Percentiles rank a stretch among this genome's conserved stretches.
These are phyloP conservation scores for Dreissena polymorpha DNA, from an alignment of 1,140 invertebrate genomes.

Conservation along the genomic window DNA sequence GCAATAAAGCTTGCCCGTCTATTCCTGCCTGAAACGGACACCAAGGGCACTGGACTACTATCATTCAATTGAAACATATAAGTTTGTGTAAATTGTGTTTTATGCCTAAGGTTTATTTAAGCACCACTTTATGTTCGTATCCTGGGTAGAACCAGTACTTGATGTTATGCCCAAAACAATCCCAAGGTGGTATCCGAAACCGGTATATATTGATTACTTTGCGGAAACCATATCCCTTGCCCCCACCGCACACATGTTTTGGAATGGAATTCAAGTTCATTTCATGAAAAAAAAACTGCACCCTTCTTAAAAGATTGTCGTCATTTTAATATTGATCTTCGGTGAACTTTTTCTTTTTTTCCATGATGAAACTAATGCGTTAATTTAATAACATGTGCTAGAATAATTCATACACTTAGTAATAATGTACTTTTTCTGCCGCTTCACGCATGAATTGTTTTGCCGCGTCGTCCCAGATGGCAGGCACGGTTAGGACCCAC, in stretches of 20 bases:
- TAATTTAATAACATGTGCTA: not conserved
- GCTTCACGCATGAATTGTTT: conserved; percentile 59
- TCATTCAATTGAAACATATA: not conserved
- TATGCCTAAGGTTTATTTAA: not conserved
- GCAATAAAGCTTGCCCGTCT: not conserved
- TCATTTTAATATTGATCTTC: not conserved
- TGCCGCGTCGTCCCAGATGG: conserved; percentile 44
- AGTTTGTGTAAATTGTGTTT: not conserved
- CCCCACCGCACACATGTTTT: not conserved
- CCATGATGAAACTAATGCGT: not conserved
- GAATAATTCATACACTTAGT: not conserved
- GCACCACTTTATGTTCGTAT: not conserved
- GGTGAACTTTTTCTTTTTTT: not conserved
- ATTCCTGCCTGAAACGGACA: conserved; percentile 28
- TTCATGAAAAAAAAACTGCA: not conserved
- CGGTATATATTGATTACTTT: too few relatives aligned
- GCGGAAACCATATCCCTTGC: too few relatives aligned
- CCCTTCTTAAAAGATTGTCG: not conserved
- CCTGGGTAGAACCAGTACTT: too few relatives aligned
- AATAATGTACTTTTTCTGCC: conserved; percentile 46
- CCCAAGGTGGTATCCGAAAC: too few relatives aligned
- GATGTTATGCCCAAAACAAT: too few relatives aligned
- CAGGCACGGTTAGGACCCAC: conserved; percentile 45
- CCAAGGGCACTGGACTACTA: not conserved
- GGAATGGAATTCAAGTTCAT: not conserved